Evolutionary conservation across 2,113 vertebrate species (phyloP), one percentile per base, ranked within the genome.

Genomic region (Crotalus tigris): DNA sequence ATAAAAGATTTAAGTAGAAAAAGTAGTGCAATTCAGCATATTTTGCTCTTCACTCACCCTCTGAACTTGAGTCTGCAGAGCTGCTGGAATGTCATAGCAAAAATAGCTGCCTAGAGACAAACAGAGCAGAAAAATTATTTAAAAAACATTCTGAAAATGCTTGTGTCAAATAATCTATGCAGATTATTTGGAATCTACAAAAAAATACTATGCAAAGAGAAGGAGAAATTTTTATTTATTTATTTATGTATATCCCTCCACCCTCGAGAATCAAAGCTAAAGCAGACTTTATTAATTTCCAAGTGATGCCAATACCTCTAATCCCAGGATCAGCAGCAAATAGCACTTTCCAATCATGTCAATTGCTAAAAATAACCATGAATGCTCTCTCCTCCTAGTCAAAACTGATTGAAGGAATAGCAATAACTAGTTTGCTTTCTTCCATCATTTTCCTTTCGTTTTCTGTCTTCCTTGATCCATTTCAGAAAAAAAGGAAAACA

Each of bases 11-110:
- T 44, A 81, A 8, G 33, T 21, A 44, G 33, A 81, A 39, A 44
- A 44, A 81, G 33, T 44, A 44, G 33, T 81, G 19, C 54, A 19
- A 26, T 58, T 29, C 81, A 39, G 57, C 21, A 53, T 33, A 55
- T 75, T 54, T 26, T 75, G n/a, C 6, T 59, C 12, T 26, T 21
- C 1, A 93, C 98, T 98, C 97, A 99, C 99, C 98, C 97, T 95
- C 4, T 98, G 97, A 21, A 99, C 94, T 97, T 99, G 98, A 29
- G 97, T 98, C 24, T 99, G 99, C 8, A 99, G 98, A 0, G 99
- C 98, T 54, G 99, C 98, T 0, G 99, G 99, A 94, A 98, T 99
- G 93, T 99, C 99, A 94, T 99, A 99, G 96, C 99, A 99, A 97
- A 99, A 99, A 96, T 99, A 99, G 97, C 99, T 99, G 54, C 99